Evolutionary conservation across 1,140 invertebrate genomes (phyloP).

Genomic region (Euglossa dilemma): DNA sequence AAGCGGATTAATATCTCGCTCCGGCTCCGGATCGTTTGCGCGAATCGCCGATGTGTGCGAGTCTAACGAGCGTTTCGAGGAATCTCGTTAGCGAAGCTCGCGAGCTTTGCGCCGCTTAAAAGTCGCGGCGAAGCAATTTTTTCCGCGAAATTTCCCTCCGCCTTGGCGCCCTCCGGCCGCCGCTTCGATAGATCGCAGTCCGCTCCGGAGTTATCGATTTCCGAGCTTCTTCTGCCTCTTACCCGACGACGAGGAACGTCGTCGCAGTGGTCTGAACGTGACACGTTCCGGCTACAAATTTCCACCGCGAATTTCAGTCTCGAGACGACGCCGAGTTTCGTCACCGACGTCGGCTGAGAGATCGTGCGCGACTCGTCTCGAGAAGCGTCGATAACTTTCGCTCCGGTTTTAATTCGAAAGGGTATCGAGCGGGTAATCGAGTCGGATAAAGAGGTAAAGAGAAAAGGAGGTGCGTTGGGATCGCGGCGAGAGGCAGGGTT

Average conservation of each 20-base stretch:
- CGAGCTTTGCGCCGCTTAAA: neutral
- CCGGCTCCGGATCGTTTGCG: neutral
- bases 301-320: too few species aligned
- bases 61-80: slow-evolving; percentile 14
- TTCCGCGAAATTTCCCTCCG: slow-evolving; percentile 13
- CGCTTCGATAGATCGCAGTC: neutral
- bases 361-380: too few species aligned
- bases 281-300: neutral
- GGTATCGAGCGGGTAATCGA: too few species aligned
- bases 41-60: slow-evolving; percentile 7
- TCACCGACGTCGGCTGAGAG: too few species aligned
- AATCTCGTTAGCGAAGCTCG: slow-evolving; percentile 3
- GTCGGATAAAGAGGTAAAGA: too few species aligned
- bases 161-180: neutral
- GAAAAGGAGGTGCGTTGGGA: too few species aligned
- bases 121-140: slow-evolving; percentile 1
- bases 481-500: too few species aligned
- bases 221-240: neutral
- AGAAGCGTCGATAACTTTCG: too few species aligned
- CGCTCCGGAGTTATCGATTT: neutral
- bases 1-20: slow-evolving; percentile 33
- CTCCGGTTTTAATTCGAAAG: too few species aligned
- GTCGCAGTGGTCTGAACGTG: neutral
- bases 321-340: too few species aligned
- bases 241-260: neutral